Evolutionary conservation across 2,888 invertebrate species (phyloP), one percentile per base, ranked within the genome.

Genomic region (Drosophila emarginata): DNA sequence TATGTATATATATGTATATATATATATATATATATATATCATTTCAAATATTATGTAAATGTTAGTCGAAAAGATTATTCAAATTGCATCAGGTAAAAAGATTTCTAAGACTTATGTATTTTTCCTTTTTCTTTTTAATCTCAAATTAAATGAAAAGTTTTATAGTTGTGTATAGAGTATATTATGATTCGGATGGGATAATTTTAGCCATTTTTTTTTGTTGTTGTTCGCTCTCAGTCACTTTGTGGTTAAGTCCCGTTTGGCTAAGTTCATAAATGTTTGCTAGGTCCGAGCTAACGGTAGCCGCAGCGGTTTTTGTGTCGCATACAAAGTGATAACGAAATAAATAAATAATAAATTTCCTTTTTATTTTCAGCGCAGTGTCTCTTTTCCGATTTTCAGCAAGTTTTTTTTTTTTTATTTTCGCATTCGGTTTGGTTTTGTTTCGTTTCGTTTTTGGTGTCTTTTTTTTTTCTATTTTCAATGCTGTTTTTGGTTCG

Each of bases 291-390:
- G 32, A 50, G 56, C 37, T 45, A 23, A 15, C 50, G 12, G 45
- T 45, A 15, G 18, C 18, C 50, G 58, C 40, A 75, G 71, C 67
- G 78, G 68, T 66, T 70, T 54, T 74, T 79, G 76, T 72, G 76
- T 65, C 86, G 83, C 83, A 81, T 83, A 85, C 76, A 85, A 87
- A 83, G 80, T 86, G 83, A 83, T 83, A 83, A 82, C 80, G 74
- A 79, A 87, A 87, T 83, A 83, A 87, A 87, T 87, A 83, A 83
- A 87, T 87, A 85, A 83, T 79, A 83, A 75, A 82, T 87, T 78
- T 74, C 76, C 67, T 70, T 85, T 87, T 85, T 87, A 82, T 79
- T 87, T 86, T 86, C 72, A 70, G 70, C 66, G 69, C 64, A 65
- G 64, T 58, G 64, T 76, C 74, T 77, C 68, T 39, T 14, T 14